Base-by-base conservation (phyloP, 2,888 invertebrate species). In the Sabatieria punctata region DNA sequence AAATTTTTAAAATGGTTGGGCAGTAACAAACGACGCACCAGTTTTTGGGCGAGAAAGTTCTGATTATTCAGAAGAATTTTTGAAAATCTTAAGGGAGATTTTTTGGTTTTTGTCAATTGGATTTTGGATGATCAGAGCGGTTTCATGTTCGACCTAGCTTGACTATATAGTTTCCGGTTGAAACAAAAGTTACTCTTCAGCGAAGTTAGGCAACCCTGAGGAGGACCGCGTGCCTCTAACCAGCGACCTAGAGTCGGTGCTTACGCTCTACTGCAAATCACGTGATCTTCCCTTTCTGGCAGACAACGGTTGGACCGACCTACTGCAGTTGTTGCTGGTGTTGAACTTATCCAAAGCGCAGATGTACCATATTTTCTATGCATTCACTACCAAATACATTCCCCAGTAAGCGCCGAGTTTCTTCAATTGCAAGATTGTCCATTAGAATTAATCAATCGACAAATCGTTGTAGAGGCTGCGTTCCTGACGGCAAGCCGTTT, bases 241-340 rank as follows among this genome's bases (percentile, higher is more conserved):
- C 41, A 85, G 86, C n/a, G 91, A 95, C 66, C 73, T 95, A 56
- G 95, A 97, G 71, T 86, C 89, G 2, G 83, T 95, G 54, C 73
- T 97, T 54, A 93, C 95, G 21, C 85, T 84, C 68, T 93, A 89
- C 68, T 89, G 91, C 69, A 95, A 93, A 71, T 81, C 79, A 51
- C 76, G 83, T 54, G 79, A 79, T 54, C 71, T 84, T 41, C 74
- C 75, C 51, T 89, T 91, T 67, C 75, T 74, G 54, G 69, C 73
- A 46, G 78, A 77, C 50, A 85, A 85, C 69, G 89, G 89, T 1
- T 95, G 93, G 91, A 77, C 89, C 50, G 86, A 91, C 65, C 72
- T 95, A 51, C 69, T 95, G 42, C 76, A 85, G 57, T 88, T 91
- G 13, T 72, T 95, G 46, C 71, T 93, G 53, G 82, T 85, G 47